Percentiles rank a stretch among this genome's conserved stretches.
Evolutionary conservation across 2,113 vertebrate species (phyloP).

Genomic region (Corvus moneduloides): DNA sequence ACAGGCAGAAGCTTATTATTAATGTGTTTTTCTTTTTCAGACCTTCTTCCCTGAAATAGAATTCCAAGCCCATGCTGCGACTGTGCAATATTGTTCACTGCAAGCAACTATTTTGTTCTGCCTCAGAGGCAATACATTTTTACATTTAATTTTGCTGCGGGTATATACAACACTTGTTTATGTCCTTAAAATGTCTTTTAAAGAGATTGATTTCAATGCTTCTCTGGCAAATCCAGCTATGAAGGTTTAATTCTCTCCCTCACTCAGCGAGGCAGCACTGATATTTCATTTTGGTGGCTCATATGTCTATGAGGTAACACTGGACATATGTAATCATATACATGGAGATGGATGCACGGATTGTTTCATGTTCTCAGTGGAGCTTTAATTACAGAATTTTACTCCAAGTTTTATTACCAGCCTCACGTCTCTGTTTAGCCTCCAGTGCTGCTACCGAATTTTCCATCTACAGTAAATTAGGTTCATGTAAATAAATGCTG

Average conservation of each 20-base stretch:
- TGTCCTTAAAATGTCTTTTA: slow-evolving; percentile 74
- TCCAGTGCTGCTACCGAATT: slow-evolving; percentile 20
- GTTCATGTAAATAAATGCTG: not conserved
- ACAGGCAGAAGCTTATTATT: slow-evolving; percentile 63
- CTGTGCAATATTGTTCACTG: slow-evolving; percentile 70
- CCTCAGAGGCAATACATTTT: slow-evolving; percentile 72
- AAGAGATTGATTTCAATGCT: slow-evolving; percentile 72
- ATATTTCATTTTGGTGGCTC: slow-evolving; percentile 42
- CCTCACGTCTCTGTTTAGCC: slow-evolving; percentile 9
- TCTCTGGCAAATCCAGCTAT: slow-evolving; percentile 63
- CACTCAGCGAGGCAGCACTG: not conserved
- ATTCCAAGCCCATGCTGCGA: slow-evolving; percentile 70
- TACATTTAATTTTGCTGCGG: slow-evolving; percentile 74
- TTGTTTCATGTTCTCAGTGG: slow-evolving; percentile 22
- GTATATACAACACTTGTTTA: slow-evolving; percentile 71
- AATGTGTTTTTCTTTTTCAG: slow-evolving; percentile 62
- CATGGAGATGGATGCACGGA: not conserved
- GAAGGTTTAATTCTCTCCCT: slow-evolving; percentile 61
- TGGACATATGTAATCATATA: slow-evolving; percentile 28
- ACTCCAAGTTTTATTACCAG: slow-evolving; percentile 48
- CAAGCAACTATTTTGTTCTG: slow-evolving; percentile 70
- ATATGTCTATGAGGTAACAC: not conserved
- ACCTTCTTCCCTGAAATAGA: slow-evolving; percentile 57
- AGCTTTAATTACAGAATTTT: slow-evolving; percentile 66
- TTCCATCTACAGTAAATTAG: slow-evolving; percentile 8